Evolutionary conservation across 2,888 invertebrate genomes (phyloP), one percentile per base, ranked within the genome.

Genomic region (Anoncus sp.): DNA sequence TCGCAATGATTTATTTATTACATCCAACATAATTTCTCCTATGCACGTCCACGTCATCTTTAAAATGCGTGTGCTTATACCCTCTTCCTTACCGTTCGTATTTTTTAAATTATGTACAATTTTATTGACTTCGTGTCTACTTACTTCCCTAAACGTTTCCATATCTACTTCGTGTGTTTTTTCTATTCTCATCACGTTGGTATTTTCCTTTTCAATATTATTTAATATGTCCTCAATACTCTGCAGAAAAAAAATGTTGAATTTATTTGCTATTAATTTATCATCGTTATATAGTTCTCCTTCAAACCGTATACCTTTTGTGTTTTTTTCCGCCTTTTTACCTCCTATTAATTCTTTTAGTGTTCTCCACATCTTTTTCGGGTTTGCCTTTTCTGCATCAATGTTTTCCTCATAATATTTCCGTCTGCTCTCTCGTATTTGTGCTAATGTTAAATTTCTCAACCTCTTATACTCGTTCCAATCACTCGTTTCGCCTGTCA

Each of bases 391-490:
- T 5, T 22, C 27, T 35, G 24, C 14, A 53, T 71, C 70, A 3
- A 71, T 71, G 14, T 60, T 71, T 5, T 18, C 14, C 20, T 69
- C 69, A 9, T 69, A 69, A 45, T 69, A 69, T 18, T 69, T 12
- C 7, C 27, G n/a, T 49, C 60, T 70, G 24, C 18, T 60, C 51
- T 38, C 38, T 22, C 70, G 40, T 35, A 18, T 60, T 2, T n/a
- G 12, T 40, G 47, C 38, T 10, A 70, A 40, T 22, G 47, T 51
- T 20, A 16, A 20, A 31, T 70, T 70, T 47, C 70, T 47, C 9
- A 18, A 9, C 1, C 6, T 59, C 63, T 40, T 79, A 60, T 55
- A 65, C 16, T 65, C 65, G 2, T n/a, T 12, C 65, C 65, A 65
- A n/a, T 51, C n/a, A n/a, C 38, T 22, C n/a, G 3, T 2, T 22